Evolutionary conservation across 1,140 invertebrate genomes (phyloP), one percentile per base, ranked within the genome.

Genomic region (Asbolus verrucosus): DNA sequence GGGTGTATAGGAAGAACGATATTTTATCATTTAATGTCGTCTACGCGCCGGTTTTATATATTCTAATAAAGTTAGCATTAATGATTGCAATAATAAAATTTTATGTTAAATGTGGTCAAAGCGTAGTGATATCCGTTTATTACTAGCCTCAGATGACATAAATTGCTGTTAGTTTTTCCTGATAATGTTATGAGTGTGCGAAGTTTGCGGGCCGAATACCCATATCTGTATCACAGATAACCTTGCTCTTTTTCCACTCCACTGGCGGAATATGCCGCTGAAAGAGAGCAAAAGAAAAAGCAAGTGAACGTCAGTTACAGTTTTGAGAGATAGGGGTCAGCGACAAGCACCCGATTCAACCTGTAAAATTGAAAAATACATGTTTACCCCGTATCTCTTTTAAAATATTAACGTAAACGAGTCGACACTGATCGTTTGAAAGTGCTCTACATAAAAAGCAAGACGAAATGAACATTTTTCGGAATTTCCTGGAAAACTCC

Each of bases 101-200:
- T 63, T 39, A 63, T 39, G 60, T 39, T 21, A 41, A 38, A 33
- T 39, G 33, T 63, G 16, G 9, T 14, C 14, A 9, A 39, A 27
- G 61, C 41, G 60, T 39, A 63, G 16, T n/a, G 61, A 63, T 63
- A 63, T 63, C 61, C 30, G 33, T 38, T 41, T 62, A 62, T 33
- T 50, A 18, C 33, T 21, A 50, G 9, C 43, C 19, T 50, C 21
- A 27, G n/a, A 54, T 54, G 21, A 54, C 46, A 2, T 11, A 54
- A 54, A 54, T 54, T n/a, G 21, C 21, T 27, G 19, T 27, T 27
- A 54, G 21, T 54, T 54, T 19, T 27, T n/a, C 21, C 33, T 36
- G 46, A 54, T 54, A 54, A 54, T 54, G 21, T 19, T 24, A 54
- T 27, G 21, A 24, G 27, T 54, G 18, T 19, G 19, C 15, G 21